phyloP scores from a whole-genome alignment of 2,888 invertebrate species.

The Graphium colonna region DNA sequence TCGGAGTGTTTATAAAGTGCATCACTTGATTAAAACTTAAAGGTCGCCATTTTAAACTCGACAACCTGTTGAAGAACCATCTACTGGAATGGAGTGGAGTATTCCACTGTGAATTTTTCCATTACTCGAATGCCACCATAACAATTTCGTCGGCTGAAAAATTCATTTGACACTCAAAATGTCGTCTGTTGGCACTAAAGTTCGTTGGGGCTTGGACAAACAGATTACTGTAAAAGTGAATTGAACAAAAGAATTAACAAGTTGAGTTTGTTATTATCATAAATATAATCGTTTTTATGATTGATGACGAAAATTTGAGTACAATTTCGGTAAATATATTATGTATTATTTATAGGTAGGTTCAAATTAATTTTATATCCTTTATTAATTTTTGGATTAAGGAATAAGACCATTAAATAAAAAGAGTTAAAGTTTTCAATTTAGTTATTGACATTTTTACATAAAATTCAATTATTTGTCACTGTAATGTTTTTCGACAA shows the following conservation, averaged over 20 bases:
- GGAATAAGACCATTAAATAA: too few relatives aligned
- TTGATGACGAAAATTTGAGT: too few relatives aligned
- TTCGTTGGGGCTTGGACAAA: not conserved
- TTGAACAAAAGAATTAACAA: not conserved
- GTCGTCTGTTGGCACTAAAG: not conserved
- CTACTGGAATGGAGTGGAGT: conserved; percentile 1
- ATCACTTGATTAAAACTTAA: not conserved
- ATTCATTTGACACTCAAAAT: conserved; percentile 11
- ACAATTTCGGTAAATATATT: too few relatives aligned
- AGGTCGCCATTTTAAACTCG: not conserved
- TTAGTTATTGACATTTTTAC: too few relatives aligned
- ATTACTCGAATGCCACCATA: not conserved
- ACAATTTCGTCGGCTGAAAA: conserved; percentile 6
- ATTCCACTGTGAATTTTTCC: not conserved
- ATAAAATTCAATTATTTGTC: too few relatives aligned
- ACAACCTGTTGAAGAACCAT: conserved; percentile 2
- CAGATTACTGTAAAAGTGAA: not conserved
- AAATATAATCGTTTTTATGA: too few relatives aligned
- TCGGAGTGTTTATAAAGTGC: not conserved
- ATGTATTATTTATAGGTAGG: too few relatives aligned
- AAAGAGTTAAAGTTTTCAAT: too few relatives aligned
- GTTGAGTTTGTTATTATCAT: too few relatives aligned
- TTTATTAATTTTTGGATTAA: too few relatives aligned
- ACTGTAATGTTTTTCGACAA: too few relatives aligned
- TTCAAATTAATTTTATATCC: too few relatives aligned